A percentile compares a stretch with the other conserved stretches of the same genome.
Evolutionary conservation across 2,797 vertebrate species (phyloP).

Genomic region (Galagoides demidoff): DNA sequence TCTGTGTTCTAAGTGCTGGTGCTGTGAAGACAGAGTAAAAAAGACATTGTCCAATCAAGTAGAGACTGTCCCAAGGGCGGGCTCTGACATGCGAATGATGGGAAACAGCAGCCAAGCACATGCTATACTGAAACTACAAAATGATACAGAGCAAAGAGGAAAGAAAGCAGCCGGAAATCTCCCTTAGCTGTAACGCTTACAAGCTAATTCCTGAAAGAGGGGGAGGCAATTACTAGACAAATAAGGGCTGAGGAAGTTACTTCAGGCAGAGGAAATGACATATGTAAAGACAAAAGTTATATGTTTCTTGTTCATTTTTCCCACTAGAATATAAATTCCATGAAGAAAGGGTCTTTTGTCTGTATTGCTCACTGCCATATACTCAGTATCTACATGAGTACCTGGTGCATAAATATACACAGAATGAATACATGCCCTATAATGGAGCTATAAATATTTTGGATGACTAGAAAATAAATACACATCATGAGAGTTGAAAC

Average conservation of each 20-base stretch:
- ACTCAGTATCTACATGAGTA: slow-evolving; percentile 17
- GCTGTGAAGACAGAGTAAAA: slow-evolving; percentile 4
- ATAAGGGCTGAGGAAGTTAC: slow-evolving; percentile 7
- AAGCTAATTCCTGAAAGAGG: neutral
- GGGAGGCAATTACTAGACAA: slow-evolving; percentile 13
- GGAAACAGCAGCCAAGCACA: neutral
- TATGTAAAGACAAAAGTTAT: neutral
- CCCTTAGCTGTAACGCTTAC: neutral
- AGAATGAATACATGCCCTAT: neutral
- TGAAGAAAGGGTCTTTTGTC: slow-evolving; percentile 13
- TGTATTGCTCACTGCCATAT: neutral
- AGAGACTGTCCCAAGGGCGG: neutral
- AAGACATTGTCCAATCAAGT: neutral
- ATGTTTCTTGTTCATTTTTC: neutral
- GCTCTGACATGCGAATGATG: neutral
- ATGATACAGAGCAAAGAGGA: neutral
- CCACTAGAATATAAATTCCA: neutral
- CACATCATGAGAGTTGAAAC: neutral
- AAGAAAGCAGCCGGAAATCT: neutral
- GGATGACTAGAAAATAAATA: neutral
- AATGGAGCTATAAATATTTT: neutral
- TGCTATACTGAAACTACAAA: neutral
- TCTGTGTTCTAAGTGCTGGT: neutral
- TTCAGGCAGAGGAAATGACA: slow-evolving; percentile 5
- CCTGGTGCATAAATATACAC: neutral